Evolutionary conservation across 2,888 invertebrate genomes (phyloP).

Genomic region (Tethea ocularis): DNA sequence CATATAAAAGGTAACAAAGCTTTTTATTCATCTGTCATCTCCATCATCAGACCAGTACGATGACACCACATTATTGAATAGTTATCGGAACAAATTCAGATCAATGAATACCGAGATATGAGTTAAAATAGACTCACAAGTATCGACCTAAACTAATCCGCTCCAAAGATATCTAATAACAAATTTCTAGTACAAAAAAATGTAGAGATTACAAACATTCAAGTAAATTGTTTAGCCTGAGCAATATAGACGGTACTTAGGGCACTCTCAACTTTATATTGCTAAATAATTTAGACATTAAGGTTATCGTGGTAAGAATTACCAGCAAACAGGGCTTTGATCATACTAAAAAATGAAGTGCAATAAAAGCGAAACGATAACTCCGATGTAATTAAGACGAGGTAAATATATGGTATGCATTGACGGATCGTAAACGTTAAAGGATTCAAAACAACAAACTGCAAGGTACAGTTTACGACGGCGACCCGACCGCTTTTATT

Average conservation of each 20-base stretch:
- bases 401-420: constrained; percentile 78
- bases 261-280: not conserved
- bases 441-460: constrained; percentile 80
- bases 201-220: not conserved
- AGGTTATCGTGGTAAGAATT: constrained; percentile 32
- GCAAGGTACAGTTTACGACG: constrained; percentile 77
- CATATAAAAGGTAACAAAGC: no score
- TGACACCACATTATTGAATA: no score
- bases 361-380: constrained; percentile 73
- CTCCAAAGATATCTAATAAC: no score
- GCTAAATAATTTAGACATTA: constrained; percentile 40
- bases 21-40: no score
- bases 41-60: no score
- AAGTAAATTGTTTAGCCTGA: not conserved
- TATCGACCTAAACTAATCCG: no score
- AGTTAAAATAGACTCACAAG: no score
- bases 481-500: constrained; percentile 79
- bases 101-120: no score
- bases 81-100: no score
- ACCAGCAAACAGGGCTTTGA: constrained; percentile 53
- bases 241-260: not conserved
- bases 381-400: constrained; percentile 76
- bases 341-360: constrained; percentile 66
- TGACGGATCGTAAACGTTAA: constrained; percentile 78
- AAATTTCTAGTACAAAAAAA: no score